phyloP scores from a whole-genome alignment of 2,888 invertebrate species.

The Steinernema scapterisci region DNA sequence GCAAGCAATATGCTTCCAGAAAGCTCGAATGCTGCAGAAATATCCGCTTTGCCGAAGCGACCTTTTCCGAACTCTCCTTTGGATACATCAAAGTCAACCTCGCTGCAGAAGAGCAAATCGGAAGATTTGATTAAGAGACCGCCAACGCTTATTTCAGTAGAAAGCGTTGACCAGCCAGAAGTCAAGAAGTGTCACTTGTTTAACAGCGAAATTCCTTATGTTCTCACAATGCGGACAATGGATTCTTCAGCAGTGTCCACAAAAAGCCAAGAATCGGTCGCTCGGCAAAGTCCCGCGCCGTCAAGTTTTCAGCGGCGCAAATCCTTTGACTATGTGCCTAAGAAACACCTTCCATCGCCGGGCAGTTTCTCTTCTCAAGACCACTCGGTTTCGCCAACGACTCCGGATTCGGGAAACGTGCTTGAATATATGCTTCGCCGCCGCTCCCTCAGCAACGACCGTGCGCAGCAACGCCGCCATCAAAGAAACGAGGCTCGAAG shows the following conservation, averaged over 20 bases:
- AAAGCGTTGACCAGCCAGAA: conserved; percentile 61
- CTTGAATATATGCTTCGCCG: conserved; percentile 60
- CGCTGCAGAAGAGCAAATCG: conserved; percentile 35
- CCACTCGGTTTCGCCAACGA: conserved; percentile 65
- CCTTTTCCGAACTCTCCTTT: conserved; percentile 1
- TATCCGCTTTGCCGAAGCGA: neutral
- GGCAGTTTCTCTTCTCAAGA: conserved; percentile 66
- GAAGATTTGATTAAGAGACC: conserved; percentile 30
- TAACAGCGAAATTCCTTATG: conserved; percentile 61
- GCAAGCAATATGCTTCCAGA: conserved; percentile 26
- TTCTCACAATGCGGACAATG: conserved; percentile 66
- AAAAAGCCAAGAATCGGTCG: neutral
- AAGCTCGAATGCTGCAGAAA: neutral
- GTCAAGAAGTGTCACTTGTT: conserved; percentile 54
- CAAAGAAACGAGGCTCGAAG: conserved; percentile 68
- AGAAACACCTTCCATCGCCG: conserved; percentile 64
- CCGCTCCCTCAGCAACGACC: conserved; percentile 57
- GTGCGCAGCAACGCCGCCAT: conserved; percentile 40
- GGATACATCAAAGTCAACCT: neutral
- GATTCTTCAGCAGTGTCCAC: neutral
- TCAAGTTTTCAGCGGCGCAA: conserved; percentile 46
- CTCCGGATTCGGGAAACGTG: conserved; percentile 59
- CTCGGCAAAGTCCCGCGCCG: neutral
- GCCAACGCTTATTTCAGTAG: conserved; percentile 62
- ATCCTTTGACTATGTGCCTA: conserved; percentile 60